Evolutionary conservation across 2,797 vertebrate species (phyloP), one percentile per base, ranked within the genome.

Genomic region (Cirrhinus mrigala): DNA sequence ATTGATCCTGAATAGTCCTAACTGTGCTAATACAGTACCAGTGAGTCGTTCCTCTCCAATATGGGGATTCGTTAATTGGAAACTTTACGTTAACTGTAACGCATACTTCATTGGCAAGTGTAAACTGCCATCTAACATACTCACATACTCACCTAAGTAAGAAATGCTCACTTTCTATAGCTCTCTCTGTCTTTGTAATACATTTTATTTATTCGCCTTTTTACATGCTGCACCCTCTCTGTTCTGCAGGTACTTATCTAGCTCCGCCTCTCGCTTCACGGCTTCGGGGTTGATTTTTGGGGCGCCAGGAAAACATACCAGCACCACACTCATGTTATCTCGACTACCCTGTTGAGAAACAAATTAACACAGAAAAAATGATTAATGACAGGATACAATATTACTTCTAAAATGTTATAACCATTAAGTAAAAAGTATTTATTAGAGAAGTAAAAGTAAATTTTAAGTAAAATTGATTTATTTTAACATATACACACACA

Each of bases 291-390:
- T 98, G 91, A 99, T 97, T 94, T 98, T 99, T 91, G 98, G 98
- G 88, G 98, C 98, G 87, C 97, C 98, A 89, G 98, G 97, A 94
- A 99, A 97, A 96, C 97, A 99, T 96, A 99, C 97, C 97, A 99
- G 89, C 94, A 99, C 97, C 93, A 99, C 98, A 93, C 98, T 99
- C 98, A 99, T 99, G 96, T 99, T 99, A 96, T 99, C 98, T 92
- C 98, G 97, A 94, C 98, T 99, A 93, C 98, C 98, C 98, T 99
- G 95, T 93, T 90, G 89, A 91, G 87, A 90, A 91, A 90, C 88
- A 74, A 79, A 91, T 14, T 76, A 40, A 87, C 37, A 70, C 16
- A 83, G 24, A 69, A 79, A 14, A n/a, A 50, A 78, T 3, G 4
- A 60, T 15, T 40, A 24, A 77, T 16, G 52, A 73, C 46, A 29